Conservation (phyloP, 2,797 vertebrate species). For the Emydoidea blandingii region DNA sequence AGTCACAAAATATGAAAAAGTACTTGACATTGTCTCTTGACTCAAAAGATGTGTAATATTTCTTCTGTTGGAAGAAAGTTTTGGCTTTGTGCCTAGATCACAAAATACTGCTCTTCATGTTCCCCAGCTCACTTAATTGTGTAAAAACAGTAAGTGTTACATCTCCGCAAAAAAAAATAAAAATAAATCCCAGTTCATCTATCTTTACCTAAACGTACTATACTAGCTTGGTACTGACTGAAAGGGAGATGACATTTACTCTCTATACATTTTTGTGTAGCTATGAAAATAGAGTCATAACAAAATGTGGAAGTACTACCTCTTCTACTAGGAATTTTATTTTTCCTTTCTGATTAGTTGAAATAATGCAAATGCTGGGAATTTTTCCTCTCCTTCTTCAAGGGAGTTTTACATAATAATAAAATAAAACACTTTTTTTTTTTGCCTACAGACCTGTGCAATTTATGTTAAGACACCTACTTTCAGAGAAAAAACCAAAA, state of each 20-base stretch:
- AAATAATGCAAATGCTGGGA: background rate
- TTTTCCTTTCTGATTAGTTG: background rate
- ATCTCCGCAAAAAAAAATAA: background rate
- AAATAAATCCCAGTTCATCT: background rate
- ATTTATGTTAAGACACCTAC: background rate
- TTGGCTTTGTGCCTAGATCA: background rate
- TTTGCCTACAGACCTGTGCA: background rate
- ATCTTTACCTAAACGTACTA: background rate
- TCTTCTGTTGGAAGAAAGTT: background rate
- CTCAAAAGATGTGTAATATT: background rate
- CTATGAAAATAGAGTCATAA: background rate
- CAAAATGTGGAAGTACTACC: background rate
- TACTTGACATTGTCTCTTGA: background rate
- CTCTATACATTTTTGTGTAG: background rate
- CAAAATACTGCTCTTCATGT: background rate
- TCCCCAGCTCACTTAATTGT: background rate
- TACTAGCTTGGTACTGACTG: background rate
- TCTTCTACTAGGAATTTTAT: background rate
- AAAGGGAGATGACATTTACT: background rate
- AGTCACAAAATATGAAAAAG: background rate
- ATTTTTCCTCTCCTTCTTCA: background rate
- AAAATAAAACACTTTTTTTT: background rate
- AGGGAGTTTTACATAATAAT: background rate
- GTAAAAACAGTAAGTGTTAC: background rate
- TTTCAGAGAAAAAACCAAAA: background rate